A percentile compares a stretch with the other conserved stretches of the same genome.
Evolutionary conservation across 2,113 vertebrate species (phyloP).

Genomic region (Pachycephala philippinensis): DNA sequence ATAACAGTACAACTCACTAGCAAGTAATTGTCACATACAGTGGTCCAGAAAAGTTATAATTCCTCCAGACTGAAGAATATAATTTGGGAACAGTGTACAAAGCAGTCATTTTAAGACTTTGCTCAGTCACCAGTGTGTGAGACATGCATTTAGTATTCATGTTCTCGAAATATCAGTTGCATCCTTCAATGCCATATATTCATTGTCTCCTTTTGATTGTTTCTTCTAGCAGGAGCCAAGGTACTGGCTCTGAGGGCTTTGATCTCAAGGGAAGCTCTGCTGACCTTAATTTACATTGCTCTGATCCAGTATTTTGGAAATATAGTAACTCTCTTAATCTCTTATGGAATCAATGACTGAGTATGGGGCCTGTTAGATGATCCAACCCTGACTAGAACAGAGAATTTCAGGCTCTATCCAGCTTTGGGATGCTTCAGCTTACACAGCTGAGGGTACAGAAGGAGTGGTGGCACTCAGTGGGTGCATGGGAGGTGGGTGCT

Average conservation of each 20-base stretch:
- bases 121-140: not conserved
- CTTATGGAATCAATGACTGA: not conserved
- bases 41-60: not conserved
- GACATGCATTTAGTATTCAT: not conserved
- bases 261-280: not conserved
- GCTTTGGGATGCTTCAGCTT: not conserved
- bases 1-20: not conserved
- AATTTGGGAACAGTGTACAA: not conserved
- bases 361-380: not conserved
- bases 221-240: not conserved
- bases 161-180: not conserved
- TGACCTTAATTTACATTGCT: not conserved
- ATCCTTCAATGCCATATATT: not conserved
- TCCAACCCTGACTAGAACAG: fast-evolving
- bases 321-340: not conserved
- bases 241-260: not conserved
- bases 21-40: not conserved
- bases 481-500: not conserved
- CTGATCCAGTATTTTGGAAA: not conserved
- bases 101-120: not conserved
- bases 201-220: not conserved
- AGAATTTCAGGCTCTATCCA: not conserved
- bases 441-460: not conserved
- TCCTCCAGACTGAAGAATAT: not conserved
- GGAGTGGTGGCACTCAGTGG: fast-evolving